phyloP scores from a whole-genome alignment of 2,888 invertebrate genomes.

The Temnothorax ravouxi region DNA sequence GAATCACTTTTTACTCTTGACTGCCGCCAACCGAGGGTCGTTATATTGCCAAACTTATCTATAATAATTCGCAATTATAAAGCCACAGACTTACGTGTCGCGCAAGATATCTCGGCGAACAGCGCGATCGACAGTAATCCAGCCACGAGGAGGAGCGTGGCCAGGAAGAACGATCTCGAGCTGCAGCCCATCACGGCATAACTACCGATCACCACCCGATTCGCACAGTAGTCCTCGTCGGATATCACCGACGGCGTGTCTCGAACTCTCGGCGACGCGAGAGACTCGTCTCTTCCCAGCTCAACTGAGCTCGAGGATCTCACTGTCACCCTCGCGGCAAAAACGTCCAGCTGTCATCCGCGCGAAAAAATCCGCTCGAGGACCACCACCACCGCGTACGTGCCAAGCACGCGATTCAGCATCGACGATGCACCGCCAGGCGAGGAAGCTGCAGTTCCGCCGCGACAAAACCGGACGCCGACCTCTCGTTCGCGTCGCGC shows the following conservation, averaged over 20 bases:
- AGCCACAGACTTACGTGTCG: slow-evolving; percentile 79
- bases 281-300: slow-evolving; percentile 60
- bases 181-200: slow-evolving; percentile 84
- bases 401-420: slow-evolving; percentile 64
- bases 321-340: slow-evolving; percentile 68
- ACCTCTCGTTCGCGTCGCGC: slow-evolving; percentile 61
- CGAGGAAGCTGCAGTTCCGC: slow-evolving; percentile 48
- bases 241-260: slow-evolving; percentile 35
- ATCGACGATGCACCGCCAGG: slow-evolving; percentile 61
- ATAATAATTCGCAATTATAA: not conserved
- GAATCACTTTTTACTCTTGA: not conserved
- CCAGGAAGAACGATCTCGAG: slow-evolving; percentile 80
- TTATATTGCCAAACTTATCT: not conserved
- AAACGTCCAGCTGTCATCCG: slow-evolving; percentile 72
- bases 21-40: no score
- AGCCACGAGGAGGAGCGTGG: slow-evolving; percentile 81
- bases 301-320: slow-evolving; percentile 56
- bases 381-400: slow-evolving; percentile 37
- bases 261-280: slow-evolving; percentile 42
- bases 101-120: slow-evolving; percentile 77
- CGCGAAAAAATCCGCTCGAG: slow-evolving; percentile 65
- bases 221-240: slow-evolving; percentile 72
- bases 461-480: slow-evolving; percentile 64
- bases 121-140: slow-evolving; percentile 78
- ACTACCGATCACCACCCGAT: slow-evolving; percentile 73